Evolutionary conservation across 2,797 vertebrate genomes (phyloP).

Genomic region (Falco rusticolus): DNA sequence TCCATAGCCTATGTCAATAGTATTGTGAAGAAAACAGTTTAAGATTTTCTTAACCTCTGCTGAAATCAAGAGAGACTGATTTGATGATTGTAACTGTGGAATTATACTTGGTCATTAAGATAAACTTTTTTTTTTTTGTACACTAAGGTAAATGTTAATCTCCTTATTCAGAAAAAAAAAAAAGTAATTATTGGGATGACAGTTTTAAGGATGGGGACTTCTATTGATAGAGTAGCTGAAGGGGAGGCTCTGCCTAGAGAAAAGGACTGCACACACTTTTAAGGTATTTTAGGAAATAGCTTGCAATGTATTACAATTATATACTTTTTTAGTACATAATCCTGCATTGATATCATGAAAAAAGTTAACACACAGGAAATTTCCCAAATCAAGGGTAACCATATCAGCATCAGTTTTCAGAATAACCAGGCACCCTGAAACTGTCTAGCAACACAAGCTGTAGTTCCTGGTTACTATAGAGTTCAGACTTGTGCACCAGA

Average conservation of each 20-base stretch:
- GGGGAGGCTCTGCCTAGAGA: neutral
- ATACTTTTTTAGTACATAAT: neutral
- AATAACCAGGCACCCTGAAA: neutral
- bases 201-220: neutral
- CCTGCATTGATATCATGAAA: neutral
- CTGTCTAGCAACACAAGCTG: slow-evolving; percentile 3
- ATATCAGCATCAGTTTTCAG: neutral
- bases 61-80: neutral
- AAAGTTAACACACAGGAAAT: neutral
- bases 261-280: neutral
- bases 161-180: neutral
- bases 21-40: neutral
- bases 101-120: neutral
- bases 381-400: neutral
- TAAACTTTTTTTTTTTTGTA: neutral
- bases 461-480: slow-evolving; percentile 3
- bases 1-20: neutral
- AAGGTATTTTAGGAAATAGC: neutral
- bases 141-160: neutral
- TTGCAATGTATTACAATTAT: neutral
- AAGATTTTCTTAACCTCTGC: neutral
- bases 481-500: slow-evolving; percentile 17
- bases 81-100: neutral
- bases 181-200: neutral
- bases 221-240: neutral